Evolutionary conservation across 2,113 vertebrate species (phyloP).

Genomic region (Phoxinus phoxinus): DNA sequence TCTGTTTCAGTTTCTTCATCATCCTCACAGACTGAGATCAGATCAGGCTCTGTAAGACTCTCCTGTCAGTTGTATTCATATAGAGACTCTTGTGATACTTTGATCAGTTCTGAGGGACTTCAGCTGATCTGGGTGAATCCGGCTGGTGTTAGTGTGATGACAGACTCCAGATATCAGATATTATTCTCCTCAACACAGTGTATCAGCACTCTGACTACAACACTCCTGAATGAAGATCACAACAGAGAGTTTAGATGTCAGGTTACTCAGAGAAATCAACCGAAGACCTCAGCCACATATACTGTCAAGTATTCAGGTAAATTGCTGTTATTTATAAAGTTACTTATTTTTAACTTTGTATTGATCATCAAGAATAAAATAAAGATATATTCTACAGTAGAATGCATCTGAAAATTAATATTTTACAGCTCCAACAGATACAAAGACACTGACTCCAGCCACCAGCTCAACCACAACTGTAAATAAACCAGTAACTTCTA

Average conservation of each 20-base stretch:
- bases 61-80: neutral
- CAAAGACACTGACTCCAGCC: too few species aligned
- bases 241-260: neutral
- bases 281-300: neutral
- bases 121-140: neutral
- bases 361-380: too few species aligned
- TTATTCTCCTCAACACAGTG: neutral
- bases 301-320: neutral
- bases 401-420: too few species aligned
- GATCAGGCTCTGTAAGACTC: slow-evolving; percentile 22
- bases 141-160: neutral
- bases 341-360: too few species aligned
- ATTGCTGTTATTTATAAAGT: too few species aligned
- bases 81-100: neutral
- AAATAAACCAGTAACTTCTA: too few species aligned
- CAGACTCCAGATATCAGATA: slow-evolving; percentile 15
- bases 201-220: neutral
- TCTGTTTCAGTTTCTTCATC: slow-evolving; percentile 3
- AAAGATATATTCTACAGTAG: neutral
- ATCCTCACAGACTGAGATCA: slow-evolving; percentile 23
- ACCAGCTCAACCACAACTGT: too few species aligned
- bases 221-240: slow-evolving; percentile 12
- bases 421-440: too few species aligned
- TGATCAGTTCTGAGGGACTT: rapidly evolving
- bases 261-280: too few species aligned